Evolutionary conservation across 2,888 invertebrate genomes (phyloP).

Genomic region (Crocallis elinguaria): DNA sequence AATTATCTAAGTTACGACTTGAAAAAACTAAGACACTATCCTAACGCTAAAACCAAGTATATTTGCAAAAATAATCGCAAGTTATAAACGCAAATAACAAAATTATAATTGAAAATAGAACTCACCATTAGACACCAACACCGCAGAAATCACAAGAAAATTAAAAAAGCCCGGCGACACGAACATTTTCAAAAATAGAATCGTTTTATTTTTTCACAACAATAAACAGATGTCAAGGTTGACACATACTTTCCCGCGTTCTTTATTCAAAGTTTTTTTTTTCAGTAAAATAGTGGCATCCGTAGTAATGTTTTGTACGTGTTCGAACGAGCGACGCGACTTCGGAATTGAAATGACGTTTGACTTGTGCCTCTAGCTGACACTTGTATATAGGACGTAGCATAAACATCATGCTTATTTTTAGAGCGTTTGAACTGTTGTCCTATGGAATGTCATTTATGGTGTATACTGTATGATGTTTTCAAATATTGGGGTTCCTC

Average conservation of each 20-base stretch:
- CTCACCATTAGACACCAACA: conserved; percentile 49
- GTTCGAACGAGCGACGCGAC: conserved; percentile 52
- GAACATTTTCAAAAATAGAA: conserved; percentile 41
- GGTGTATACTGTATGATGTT: conserved; percentile 27
- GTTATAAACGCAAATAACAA: not conserved
- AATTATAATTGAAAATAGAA: conserved; percentile 21
- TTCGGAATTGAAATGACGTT: conserved; percentile 56
- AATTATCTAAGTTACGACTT: no score
- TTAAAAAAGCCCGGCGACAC: conserved; percentile 31
- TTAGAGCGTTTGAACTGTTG: conserved; percentile 55
- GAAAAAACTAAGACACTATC: no score
- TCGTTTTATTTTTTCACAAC: conserved; percentile 39
- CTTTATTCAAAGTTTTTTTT: conserved; percentile 47
- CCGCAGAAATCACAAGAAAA: conserved; percentile 41
- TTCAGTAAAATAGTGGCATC: conserved; percentile 47
- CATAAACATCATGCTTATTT: conserved; percentile 70
- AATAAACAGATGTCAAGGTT: conserved; percentile 48
- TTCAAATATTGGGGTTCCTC: no score
- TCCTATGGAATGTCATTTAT: conserved; percentile 55
- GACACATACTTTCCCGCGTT: conserved; percentile 61
- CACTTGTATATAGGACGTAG: conserved; percentile 58
- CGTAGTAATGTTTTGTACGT: conserved; percentile 51
- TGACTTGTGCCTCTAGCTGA: conserved; percentile 54
- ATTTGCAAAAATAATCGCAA: no score
- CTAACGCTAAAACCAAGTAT: no score